Evolutionary conservation across 1,140 invertebrate genomes (phyloP).

Genomic region (Drosophila oshimai): DNA sequence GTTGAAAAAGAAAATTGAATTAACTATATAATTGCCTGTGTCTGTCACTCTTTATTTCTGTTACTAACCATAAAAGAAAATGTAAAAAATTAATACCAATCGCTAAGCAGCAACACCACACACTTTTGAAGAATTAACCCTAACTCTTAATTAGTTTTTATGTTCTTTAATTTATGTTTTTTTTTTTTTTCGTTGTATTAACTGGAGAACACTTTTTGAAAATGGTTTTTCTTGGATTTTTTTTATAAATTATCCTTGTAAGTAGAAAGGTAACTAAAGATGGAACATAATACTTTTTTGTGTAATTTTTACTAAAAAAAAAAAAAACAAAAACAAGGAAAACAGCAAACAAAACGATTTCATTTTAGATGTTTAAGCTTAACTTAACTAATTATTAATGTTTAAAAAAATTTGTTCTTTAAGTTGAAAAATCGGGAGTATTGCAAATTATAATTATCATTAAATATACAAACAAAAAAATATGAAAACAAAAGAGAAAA

Average conservation of each 20-base stretch:
- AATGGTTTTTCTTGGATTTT: conserved; percentile 25
- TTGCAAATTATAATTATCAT: conserved; percentile 62
- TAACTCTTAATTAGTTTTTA: conserved; percentile 18
- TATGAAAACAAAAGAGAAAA: conserved; percentile 29
- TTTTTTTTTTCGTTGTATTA: conserved; percentile 17
- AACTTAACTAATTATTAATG: conserved; percentile 57
- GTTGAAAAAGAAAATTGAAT: conserved; percentile 21
- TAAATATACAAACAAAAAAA: conserved; percentile 27
- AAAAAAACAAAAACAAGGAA: conserved; percentile 25
- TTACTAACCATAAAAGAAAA: conserved; percentile 31
- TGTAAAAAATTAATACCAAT: conserved; percentile 29
- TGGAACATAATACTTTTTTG: conserved; percentile 57
- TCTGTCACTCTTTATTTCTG: conserved; percentile 26
- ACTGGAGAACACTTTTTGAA: conserved; percentile 21
- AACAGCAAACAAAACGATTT: conserved; percentile 55
- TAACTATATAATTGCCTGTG: conserved; percentile 17
- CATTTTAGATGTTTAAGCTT: conserved; percentile 62
- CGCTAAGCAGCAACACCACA: neutral
- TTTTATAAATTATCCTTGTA: conserved; percentile 36
- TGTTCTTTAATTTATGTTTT: conserved; percentile 22
- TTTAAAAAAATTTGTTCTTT: conserved; percentile 43
- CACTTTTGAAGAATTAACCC: conserved; percentile 17
- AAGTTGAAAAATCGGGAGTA: conserved; percentile 71
- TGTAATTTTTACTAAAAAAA: conserved; percentile 43
- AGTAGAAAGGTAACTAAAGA: conserved; percentile 56